A percentile compares a stretch with the other conserved stretches of the same genome.
These are phyloP conservation scores for Tenrec ecaudatus DNA, from an alignment of 2,113 vertebrate species.

Conservation along the genomic window DNA sequence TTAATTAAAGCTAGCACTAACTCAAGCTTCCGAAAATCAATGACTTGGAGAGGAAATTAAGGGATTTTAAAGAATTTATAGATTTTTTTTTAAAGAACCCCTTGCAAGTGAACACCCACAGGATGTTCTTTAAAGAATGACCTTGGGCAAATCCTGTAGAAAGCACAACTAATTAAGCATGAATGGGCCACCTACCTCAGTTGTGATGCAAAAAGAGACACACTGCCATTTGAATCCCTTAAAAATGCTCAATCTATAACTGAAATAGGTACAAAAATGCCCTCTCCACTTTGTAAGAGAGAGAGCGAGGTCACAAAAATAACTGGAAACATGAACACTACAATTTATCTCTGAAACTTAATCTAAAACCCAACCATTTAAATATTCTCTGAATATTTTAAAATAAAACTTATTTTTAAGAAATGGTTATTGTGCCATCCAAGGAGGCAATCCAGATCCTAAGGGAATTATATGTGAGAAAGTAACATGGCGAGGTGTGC, in stretches of 20 bases:
- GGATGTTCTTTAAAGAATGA: slow-evolving; percentile 64
- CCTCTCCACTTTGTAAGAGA: neutral
- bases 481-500: too few species aligned
- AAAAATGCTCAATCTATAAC: slow-evolving; percentile 71
- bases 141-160: slow-evolving; percentile 65
- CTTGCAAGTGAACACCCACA: neutral
- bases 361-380: neutral
- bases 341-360: neutral
- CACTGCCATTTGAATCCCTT: slow-evolving; percentile 74
- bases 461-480: too few species aligned
- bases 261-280: neutral
- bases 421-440: too few species aligned
- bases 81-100: neutral
- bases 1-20: neutral
- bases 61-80: slow-evolving; percentile 3
- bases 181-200: slow-evolving; percentile 72
- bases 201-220: slow-evolving; percentile 79
- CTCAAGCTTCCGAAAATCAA: slow-evolving; percentile 43
- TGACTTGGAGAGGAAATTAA: neutral
- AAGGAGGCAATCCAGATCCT: too few species aligned
- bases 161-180: slow-evolving; percentile 78
- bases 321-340: neutral
- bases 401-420: too few species aligned
- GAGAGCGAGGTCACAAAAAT: neutral
- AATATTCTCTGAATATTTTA: neutral